Evolutionary conservation across 1,140 invertebrate species (phyloP).

Genomic region (Psix sp.): DNA sequence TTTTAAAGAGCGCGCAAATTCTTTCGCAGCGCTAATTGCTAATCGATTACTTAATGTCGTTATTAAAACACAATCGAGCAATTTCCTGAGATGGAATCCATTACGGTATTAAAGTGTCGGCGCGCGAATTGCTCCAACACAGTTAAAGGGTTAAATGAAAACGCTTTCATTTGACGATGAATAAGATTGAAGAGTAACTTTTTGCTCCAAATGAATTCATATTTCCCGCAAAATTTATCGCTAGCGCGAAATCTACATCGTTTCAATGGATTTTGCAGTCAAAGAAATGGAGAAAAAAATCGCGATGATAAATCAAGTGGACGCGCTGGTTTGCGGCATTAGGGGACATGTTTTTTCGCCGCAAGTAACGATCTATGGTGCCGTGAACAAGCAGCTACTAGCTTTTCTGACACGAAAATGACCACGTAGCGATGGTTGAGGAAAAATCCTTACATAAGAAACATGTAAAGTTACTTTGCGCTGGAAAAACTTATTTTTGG

Average conservation of each 20-base stretch:
- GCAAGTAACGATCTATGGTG: slow-evolving; percentile 9
- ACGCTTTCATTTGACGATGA: neutral
- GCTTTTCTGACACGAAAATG: too few species aligned
- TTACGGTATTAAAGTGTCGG: slow-evolving; percentile 15
- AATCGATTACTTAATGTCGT: slow-evolving; percentile 21
- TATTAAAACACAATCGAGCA: slow-evolving; percentile 9
- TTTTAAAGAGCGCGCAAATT: slow-evolving; percentile 4
- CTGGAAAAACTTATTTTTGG: too few species aligned
- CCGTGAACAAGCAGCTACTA: too few species aligned
- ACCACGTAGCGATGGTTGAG: too few species aligned
- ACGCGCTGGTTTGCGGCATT: slow-evolving; percentile 7
- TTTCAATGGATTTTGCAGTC: slow-evolving; percentile 6
- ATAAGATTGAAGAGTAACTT: slow-evolving; percentile 1
- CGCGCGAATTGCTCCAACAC: neutral
- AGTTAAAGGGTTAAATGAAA: slow-evolving; percentile 2
- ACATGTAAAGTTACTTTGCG: too few species aligned
- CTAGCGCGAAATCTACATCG: slow-evolving; percentile 5
- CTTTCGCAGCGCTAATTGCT: slow-evolving; percentile 11
- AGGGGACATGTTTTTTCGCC: slow-evolving; percentile 10
- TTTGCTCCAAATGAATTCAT: neutral
- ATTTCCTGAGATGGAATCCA: slow-evolving; percentile 13
- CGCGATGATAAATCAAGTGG: slow-evolving; percentile 8
- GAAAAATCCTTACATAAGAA: too few species aligned
- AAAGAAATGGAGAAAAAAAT: neutral
- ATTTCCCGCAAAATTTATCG: slow-evolving; percentile 2